These are phyloP conservation scores for Drosophila pseudoananassae DNA, from an alignment of 1,140 invertebrate species.

Conservation along the genomic window DNA sequence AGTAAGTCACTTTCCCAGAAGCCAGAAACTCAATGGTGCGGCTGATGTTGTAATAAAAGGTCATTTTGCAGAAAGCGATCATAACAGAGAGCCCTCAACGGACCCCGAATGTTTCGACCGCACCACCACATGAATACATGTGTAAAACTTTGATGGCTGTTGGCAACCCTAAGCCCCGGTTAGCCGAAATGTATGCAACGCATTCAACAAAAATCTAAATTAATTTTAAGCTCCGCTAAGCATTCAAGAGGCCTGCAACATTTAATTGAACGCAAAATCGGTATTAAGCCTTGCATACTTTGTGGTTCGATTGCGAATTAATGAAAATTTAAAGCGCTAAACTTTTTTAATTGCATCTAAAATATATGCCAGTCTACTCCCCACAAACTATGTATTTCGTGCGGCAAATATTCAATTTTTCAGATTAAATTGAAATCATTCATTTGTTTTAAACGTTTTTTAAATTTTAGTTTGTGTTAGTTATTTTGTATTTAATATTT, in stretches of 20 bases:
- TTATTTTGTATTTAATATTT: neutral
- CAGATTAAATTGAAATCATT: neutral
- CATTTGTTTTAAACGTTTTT: neutral
- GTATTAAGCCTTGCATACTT: slow-evolving; percentile 37
- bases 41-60: slow-evolving; percentile 38
- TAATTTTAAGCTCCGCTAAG: slow-evolving; percentile 30
- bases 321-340: slow-evolving; percentile 33
- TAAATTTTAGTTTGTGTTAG: neutral
- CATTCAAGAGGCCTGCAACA: slow-evolving; percentile 1
- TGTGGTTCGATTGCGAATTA: slow-evolving; percentile 28
- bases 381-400: neutral
- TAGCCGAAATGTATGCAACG: slow-evolving; percentile 42
- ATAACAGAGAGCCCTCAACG: slow-evolving; percentile 9
- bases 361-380: slow-evolving; percentile 20
- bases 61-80: slow-evolving; percentile 18
- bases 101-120: neutral
- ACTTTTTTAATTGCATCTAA: slow-evolving; percentile 25
- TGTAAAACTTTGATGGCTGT: neutral
- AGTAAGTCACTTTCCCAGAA: slow-evolving; percentile 36
- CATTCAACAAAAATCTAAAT: slow-evolving; percentile 31
- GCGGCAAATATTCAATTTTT: slow-evolving; percentile 11
- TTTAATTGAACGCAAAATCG: slow-evolving; percentile 27
- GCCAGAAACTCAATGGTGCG: slow-evolving; percentile 22
- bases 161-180: neutral
- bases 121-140: neutral